Conservation (phyloP, 2,113 vertebrate genomes). For the Fregetta grallaria region DNA sequence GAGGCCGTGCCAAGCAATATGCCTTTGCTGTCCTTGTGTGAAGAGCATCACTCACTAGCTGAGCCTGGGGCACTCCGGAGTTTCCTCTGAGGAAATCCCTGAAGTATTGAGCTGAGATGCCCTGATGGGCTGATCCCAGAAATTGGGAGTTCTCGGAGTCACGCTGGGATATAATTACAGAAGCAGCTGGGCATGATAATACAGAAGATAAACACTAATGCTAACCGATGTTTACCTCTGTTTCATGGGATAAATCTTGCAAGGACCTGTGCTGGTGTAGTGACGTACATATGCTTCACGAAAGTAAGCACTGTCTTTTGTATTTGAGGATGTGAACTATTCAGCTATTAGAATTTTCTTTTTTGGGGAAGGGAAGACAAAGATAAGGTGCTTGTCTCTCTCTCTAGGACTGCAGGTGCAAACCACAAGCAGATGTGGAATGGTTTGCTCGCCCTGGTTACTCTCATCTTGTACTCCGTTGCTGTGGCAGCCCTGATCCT, state of each 20-base stretch:
- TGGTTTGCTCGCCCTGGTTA: constrained; percentile 86
- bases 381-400: neutral
- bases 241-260: neutral
- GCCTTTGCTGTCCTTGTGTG: neutral
- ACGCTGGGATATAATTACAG: neutral
- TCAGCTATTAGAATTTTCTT: neutral
- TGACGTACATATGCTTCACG: fast-evolving
- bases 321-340: neutral
- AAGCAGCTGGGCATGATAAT: neutral
- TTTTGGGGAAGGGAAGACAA: neutral
- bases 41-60: fast-evolving
- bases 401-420: constrained; percentile 86
- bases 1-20: neutral
- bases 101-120: neutral
- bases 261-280: neutral
- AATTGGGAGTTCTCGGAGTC: neutral
- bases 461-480: constrained; percentile 84
- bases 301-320: neutral
- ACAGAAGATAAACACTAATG: neutral
- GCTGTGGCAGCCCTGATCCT: constrained; percentile 85
- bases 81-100: neutral
- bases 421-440: constrained; percentile 89
- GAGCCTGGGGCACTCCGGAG: neutral
- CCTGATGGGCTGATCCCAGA: neutral
- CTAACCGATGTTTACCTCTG: neutral